A percentile compares a stretch with the other conserved stretches of the same genome.
Evolutionary conservation across 2,888 invertebrate genomes (phyloP).

Genomic region (Nymphalis polychloros): DNA sequence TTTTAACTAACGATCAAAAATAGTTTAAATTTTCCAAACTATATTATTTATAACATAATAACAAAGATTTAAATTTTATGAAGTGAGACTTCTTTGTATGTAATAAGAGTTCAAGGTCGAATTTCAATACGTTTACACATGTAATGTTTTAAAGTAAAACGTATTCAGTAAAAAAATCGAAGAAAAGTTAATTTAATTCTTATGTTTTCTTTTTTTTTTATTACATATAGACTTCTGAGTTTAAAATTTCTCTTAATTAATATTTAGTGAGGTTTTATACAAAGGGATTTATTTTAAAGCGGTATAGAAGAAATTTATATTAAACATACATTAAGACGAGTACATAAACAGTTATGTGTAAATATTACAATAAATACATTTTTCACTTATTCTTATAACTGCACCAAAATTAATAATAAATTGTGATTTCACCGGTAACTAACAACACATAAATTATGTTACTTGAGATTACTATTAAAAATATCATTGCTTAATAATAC

Average conservation of each 20-base stretch:
- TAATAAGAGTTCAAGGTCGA: no score
- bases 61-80: no score
- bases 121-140: no score
- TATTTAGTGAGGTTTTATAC: background rate
- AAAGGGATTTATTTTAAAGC: background rate
- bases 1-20: background rate
- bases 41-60: no score
- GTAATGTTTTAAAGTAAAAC: no score
- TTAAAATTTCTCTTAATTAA: background rate
- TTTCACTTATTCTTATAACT: slow-evolving; percentile 42
- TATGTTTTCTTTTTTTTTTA: background rate
- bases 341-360: slow-evolving; percentile 7
- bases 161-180: no score
- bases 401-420: slow-evolving; percentile 59
- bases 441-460: slow-evolving; percentile 55
- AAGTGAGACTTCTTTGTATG: no score
- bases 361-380: slow-evolving; percentile 34
- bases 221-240: background rate
- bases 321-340: slow-evolving; percentile 4
- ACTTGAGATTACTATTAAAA: slow-evolving; percentile 65
- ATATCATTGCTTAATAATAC: slow-evolving; percentile 41
- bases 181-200: no score
- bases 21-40: background rate
- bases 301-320: background rate
- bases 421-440: slow-evolving; percentile 74